Percentiles rank a stretch among this genome's conserved stretches.
These are phyloP conservation scores for Drosophila kurseongensis DNA, from an alignment of 1,140 invertebrate species.

Conservation along the genomic window DNA sequence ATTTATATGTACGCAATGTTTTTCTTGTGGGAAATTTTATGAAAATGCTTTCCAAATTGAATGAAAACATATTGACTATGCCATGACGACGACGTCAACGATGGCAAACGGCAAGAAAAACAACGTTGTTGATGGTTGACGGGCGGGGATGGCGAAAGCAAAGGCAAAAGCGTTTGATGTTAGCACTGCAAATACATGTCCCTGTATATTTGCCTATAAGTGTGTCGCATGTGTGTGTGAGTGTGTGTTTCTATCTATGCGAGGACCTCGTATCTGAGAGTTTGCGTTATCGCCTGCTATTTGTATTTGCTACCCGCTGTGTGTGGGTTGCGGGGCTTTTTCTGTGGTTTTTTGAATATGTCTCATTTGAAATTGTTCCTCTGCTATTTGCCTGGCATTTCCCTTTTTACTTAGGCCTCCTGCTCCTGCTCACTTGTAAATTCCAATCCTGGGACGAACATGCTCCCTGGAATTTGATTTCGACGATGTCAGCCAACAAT, in stretches of 20 bases:
- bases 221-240: conserved; percentile 26
- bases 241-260: conserved; percentile 9
- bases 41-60: conserved; percentile 83
- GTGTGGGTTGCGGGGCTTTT: conserved; percentile 42
- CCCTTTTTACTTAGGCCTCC: not conserved
- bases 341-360: conserved; percentile 75
- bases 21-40: conserved; percentile 81
- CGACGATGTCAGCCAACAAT: conserved; percentile 37
- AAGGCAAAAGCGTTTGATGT: conserved; percentile 71
- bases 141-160: conserved; percentile 12
- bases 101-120: conserved; percentile 69
- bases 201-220: conserved; percentile 63
- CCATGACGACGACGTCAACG: conserved; percentile 65
- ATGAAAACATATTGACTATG: conserved; percentile 83
- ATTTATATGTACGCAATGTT: conserved; percentile 76
- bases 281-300: conserved; percentile 57
- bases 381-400: conserved; percentile 68
- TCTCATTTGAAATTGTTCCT: conserved; percentile 78
- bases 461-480: conserved; percentile 69
- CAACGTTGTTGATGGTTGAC: conserved; percentile 56
- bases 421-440: not conserved
- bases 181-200: conserved; percentile 72
- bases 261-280: conserved; percentile 25
- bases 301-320: conserved; percentile 66
- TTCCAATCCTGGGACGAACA: conserved; percentile 22